Base-by-base conservation (phyloP, 2,888 invertebrate species). In the Hypercompe scribonia region DNA sequence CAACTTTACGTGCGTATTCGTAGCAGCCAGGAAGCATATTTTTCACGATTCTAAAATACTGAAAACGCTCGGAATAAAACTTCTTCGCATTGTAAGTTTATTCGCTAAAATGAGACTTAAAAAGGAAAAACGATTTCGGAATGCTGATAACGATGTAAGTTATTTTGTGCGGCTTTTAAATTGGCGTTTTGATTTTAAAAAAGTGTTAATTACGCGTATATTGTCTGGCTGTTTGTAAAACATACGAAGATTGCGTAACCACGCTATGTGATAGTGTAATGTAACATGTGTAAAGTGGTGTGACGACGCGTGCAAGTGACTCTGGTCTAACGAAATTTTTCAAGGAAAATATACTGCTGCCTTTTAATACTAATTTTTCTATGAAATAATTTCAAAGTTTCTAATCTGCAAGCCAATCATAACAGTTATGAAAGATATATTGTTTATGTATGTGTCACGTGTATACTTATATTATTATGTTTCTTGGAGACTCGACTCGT, bases 121-220 rank as follows among this genome's bases (percentile, higher is more conserved):
- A 84, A 84, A 82, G 79, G 78, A 78, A 84, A 82, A 85, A 81
- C 81, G 81, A 82, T 85, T 83, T 80, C 70, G 74, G 76, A 79
- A 81, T 82, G 77, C 74, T 84, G 84, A 85, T 84, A 81, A 85
- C 79, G 74, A 73, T 78, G 79, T 81, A 80, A 80, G 78, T 79
- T 79, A 76, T 81, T 79, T 68, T 73, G 65, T 72, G 72, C 42
- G 72, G 75, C 80, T 66, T 0, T 76, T 34, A 68, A 80, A 67
- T 10, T 10, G 34, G 74, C 61, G 72, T 39, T 67, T 33, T n/a
- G 15, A n/a, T 50, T 50, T 34, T 7, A 3, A 18, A 31, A 61
- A 39, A 28, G n/a, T 33, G 11, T 33, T 50, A 33, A 24, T 50
- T 24, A 61, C 15, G n/a, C n/a, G n/a, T n/a, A n/a, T n/a, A n/a